Evolutionary conservation across 1,140 invertebrate genomes (phyloP).

Genomic region (Drosophila micromelanica): DNA sequence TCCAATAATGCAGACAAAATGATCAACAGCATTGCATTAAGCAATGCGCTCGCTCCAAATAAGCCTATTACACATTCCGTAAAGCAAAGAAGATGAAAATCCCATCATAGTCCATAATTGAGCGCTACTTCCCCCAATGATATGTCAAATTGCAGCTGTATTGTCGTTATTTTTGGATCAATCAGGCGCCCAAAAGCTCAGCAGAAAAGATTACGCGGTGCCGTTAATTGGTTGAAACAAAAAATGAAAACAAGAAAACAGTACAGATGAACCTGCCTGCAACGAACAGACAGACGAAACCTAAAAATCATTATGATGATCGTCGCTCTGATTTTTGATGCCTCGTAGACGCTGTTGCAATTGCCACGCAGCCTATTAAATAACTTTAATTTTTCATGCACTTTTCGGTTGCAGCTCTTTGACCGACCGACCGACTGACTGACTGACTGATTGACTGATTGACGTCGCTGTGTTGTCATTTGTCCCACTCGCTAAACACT

Average conservation of each 20-base stretch:
- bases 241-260: neutral
- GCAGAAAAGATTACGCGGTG: constrained; percentile 7
- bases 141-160: constrained; percentile 32
- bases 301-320: constrained; percentile 23
- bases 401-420: constrained; percentile 31
- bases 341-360: constrained; percentile 26
- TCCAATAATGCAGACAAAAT: neutral
- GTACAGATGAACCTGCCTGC: constrained; percentile 6
- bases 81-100: neutral
- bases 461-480: constrained; percentile 30
- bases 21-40: constrained; percentile 15
- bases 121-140: constrained; percentile 32
- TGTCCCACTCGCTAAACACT: constrained; percentile 45
- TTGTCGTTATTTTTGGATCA: constrained; percentile 19
- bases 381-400: constrained; percentile 45
- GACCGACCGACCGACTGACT: constrained; percentile 12
- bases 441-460: constrained; percentile 13
- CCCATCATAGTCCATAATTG: constrained; percentile 28
- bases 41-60: constrained; percentile 18
- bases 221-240: constrained; percentile 21
- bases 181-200: constrained; percentile 9
- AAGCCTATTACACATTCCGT: constrained; percentile 11
- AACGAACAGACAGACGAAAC: neutral
- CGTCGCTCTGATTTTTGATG: constrained; percentile 14
- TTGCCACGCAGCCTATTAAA: constrained; percentile 42